Conservation (phyloP, 2,797 vertebrate species). For the Rhinella marina region DNA sequence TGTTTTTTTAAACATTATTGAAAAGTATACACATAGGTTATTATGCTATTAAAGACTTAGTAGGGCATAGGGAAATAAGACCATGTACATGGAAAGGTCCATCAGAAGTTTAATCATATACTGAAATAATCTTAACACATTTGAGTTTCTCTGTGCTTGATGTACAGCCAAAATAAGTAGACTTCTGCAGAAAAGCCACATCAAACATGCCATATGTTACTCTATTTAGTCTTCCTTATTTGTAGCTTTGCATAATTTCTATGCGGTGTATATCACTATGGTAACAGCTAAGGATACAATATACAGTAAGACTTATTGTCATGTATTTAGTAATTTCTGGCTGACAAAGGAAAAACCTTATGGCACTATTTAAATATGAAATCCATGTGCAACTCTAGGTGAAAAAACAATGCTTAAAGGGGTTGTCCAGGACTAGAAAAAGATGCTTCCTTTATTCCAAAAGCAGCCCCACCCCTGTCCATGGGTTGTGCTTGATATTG, state of each 20-base stretch:
- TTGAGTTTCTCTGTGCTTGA: neutral
- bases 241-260: constrained; percentile 17
- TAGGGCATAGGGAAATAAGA: neutral
- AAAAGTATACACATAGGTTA: too few relatives aligned
- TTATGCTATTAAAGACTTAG: too few relatives aligned
- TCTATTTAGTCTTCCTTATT: constrained; percentile 9
- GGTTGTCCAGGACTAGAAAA: too few relatives aligned
- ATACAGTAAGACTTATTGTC: neutral
- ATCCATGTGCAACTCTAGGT: too few relatives aligned
- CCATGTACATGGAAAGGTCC: neutral
- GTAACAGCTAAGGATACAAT: neutral
- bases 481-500: too few relatives aligned
- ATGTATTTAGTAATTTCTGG: too few relatives aligned
- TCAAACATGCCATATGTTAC: constrained; percentile 15
- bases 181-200: constrained; percentile 10
- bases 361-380: too few relatives aligned
- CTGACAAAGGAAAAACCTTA: neutral
- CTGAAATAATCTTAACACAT: neutral
- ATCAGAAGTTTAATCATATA: neutral
- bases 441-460: too few relatives aligned
- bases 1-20: too few relatives aligned
- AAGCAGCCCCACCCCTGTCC: too few relatives aligned
- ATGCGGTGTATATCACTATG: neutral
- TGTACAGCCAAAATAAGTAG: constrained; percentile 21
- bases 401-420: too few relatives aligned